phyloP scores from a whole-genome alignment of 2,797 vertebrate species.

The Meriones psammophilus region DNA sequence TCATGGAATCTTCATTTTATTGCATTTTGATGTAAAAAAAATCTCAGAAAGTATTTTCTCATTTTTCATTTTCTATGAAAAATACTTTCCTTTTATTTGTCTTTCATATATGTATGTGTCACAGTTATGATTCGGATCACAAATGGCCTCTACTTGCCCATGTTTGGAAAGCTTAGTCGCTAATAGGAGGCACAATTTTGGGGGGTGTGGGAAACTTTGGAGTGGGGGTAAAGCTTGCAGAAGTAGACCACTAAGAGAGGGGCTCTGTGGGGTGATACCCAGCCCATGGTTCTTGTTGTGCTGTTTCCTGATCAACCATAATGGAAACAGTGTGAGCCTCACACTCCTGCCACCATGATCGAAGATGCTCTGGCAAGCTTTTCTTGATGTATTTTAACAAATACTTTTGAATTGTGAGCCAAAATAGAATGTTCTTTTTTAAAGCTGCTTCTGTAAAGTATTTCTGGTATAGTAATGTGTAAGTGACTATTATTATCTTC shows the following conservation, averaged over 20 bases:
- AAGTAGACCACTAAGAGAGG: not conserved
- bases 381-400: not conserved
- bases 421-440: not conserved
- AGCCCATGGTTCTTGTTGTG: not conserved
- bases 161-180: not conserved
- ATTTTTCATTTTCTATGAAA: no score
- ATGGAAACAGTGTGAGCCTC: not conserved
- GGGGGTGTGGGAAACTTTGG: not conserved
- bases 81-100: not conserved
- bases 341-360: not conserved
- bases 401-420: not conserved
- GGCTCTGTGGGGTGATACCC: not conserved
- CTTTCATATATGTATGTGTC: not conserved
- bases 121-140: not conserved
- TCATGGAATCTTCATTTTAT: conserved; percentile 52
- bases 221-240: not conserved
- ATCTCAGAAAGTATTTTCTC: conserved; percentile 15
- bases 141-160: not conserved
- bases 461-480: not conserved
- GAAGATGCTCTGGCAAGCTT: not conserved
- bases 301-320: not conserved
- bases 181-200: not conserved
- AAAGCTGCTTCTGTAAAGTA: not conserved
- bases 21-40: conserved; percentile 32
- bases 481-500: not conserved